A percentile compares a stretch with the other conserved stretches of the same genome.
phyloP scores from a whole-genome alignment of 2,797 vertebrate species.

The Myotis daubentonii region DNA sequence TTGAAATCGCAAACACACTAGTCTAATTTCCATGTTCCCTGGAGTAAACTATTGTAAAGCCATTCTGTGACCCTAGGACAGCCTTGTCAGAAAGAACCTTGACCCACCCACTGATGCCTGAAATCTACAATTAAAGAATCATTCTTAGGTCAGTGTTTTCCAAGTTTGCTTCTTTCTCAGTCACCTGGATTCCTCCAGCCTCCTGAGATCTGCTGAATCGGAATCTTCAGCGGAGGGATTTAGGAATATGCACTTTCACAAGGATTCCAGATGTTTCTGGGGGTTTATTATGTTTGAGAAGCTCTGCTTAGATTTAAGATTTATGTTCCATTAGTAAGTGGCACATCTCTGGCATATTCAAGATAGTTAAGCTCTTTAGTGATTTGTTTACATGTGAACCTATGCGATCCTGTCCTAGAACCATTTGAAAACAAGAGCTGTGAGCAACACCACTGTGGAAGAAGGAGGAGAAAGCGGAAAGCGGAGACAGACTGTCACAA shows the following conservation, averaged over 20 bases:
- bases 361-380: neutral
- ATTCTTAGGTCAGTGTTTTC: constrained; percentile 9
- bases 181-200: neutral
- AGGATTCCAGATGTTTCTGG: constrained; percentile 1
- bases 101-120: neutral
- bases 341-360: neutral
- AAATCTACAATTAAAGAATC: neutral
- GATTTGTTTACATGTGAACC: neutral
- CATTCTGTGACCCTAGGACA: neutral
- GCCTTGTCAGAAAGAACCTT: constrained; percentile 9
- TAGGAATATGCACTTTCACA: neutral
- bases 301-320: neutral
- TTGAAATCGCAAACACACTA: neutral
- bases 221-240: neutral
- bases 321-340: neutral
- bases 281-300: neutral
- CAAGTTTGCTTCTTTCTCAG: neutral
- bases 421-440: neutral
- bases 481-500: neutral
- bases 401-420: neutral
- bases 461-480: neutral
- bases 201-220: neutral
- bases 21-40: neutral
- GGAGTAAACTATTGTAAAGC: constrained; percentile 42
- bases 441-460: neutral